Evolutionary conservation across 2,888 invertebrate species (phyloP), one percentile per base, ranked within the genome.

Genomic region (Cosmia trapezina): DNA sequence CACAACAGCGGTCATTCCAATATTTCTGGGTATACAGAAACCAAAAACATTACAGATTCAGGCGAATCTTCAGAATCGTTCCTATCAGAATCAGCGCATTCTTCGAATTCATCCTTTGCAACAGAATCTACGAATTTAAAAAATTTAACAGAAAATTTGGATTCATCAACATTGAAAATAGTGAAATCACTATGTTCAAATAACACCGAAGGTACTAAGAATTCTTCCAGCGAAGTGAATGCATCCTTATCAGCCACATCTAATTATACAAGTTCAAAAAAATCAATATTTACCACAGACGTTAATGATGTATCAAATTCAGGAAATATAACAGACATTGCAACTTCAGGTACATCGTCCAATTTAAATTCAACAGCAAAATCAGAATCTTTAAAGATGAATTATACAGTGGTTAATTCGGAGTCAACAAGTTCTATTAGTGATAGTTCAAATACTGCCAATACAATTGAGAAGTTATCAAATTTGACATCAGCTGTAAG

Each of bases 311-410:
- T 33, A 37, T 70, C 53, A 51, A 67, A 33, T 74, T 57, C 28
- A 37, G 37, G 5, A 51, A 81, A 78, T 56, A 33, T 54, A 6
- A 81, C 82, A n/a, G 64, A 78, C 7, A 60, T 81, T 6, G 8
- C 53, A 37, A 68, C 54, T 41, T 62, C 45, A 61, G 79, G 56
- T 53, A 53, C 28, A 9, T 61, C n/a, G 4, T 67, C 33, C 11
- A 57, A 68, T 60, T 80, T 68, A 59, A 80, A 80, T 80, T 80
- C 83, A 61, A 71, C 61, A 37, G 83, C 73, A 14, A 70, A 57
- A 47, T 82, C 70, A 60, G 56, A 73, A 47, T 66, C 51, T 11
- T 41, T 71, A 22, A 73, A 61, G 14, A 71, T 72, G 2, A 69
- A 4, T 22, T 73, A 70, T 71, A 37, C 33, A 62, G 14, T 56